Conservation (phyloP, 2,113 vertebrate genomes). For the Leptocoma aspasia region DNA sequence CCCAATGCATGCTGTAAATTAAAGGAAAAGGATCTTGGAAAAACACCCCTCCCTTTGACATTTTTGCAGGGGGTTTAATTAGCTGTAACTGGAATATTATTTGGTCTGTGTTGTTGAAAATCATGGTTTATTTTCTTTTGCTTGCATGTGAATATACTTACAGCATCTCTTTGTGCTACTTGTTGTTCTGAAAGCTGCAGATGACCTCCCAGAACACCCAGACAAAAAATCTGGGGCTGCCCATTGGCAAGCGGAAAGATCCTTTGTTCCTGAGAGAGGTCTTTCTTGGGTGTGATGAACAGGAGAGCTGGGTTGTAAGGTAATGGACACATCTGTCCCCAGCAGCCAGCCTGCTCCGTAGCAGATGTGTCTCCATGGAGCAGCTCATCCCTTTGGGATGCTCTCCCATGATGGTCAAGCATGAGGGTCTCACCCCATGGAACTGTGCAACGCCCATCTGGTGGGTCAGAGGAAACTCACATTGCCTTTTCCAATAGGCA, state of each 20-base stretch:
- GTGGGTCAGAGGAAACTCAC: neutral
- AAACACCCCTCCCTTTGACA: neutral
- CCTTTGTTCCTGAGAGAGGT: neutral
- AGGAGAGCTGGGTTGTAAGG: neutral
- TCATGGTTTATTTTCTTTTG: constrained; percentile 51
- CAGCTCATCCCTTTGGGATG: neutral
- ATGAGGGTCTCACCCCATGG: accelerated
- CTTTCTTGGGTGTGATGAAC: neutral
- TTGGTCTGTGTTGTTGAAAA: constrained; percentile 61
- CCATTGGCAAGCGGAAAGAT: neutral
- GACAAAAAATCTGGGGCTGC: constrained; percentile 15
- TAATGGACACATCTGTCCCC: accelerated
- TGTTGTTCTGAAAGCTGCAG: neutral
- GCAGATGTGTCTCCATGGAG: neutral
- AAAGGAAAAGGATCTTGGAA: neutral
- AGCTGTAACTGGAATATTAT: constrained; percentile 63
- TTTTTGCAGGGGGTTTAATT: constrained; percentile 59
- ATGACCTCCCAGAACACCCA: neutral
- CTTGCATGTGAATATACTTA: neutral
- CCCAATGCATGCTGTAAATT: neutral
- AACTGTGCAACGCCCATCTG: neutral
- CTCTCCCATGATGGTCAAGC: accelerated
- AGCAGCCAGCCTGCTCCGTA: accelerated
- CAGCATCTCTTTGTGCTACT: neutral
- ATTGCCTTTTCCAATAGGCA: neutral